These are phyloP conservation scores for Steatornis caripensis DNA, from an alignment of 2,113 vertebrate species.

Conservation along the genomic window DNA sequence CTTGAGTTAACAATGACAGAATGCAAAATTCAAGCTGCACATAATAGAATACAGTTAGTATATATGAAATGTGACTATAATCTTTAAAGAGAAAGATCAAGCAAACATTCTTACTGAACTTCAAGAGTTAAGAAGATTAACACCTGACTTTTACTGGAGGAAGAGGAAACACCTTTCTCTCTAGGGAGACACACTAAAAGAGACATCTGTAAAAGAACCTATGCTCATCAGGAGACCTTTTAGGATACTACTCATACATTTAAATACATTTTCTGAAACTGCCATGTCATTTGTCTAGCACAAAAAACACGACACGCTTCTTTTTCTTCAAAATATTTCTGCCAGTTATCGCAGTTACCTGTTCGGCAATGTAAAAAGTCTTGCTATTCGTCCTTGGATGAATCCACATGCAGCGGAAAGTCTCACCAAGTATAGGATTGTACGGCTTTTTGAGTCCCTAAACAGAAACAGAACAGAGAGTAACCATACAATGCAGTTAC, in stretches of 20 bases:
- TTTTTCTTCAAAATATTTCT: background rate
- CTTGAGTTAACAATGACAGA: background rate
- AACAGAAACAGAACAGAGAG: background rate
- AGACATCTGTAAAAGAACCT: background rate
- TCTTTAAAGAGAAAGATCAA: background rate
- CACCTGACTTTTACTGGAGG: background rate
- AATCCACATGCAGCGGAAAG: slow-evolving; percentile 95
- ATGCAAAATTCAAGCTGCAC: background rate
- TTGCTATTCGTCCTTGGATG: slow-evolving; percentile 94
- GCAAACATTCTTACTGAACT: background rate
- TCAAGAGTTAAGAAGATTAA: background rate
- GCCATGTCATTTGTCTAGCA: background rate
- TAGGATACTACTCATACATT: background rate
- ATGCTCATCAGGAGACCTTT: background rate
- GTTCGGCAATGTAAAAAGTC: slow-evolving; percentile 97
- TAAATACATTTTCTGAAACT: background rate
- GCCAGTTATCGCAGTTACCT: slow-evolving; percentile 74
- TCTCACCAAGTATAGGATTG: slow-evolving; percentile 98
- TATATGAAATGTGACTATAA: background rate
- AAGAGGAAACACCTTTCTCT: background rate
- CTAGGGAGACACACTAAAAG: background rate
- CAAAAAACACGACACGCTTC: background rate
- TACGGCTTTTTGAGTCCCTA: slow-evolving; percentile 99
- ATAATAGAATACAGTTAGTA: background rate
- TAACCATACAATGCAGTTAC: background rate